Conservation (phyloP, 2,113 vertebrate genomes). For the Sisor rabdophorus region DNA sequence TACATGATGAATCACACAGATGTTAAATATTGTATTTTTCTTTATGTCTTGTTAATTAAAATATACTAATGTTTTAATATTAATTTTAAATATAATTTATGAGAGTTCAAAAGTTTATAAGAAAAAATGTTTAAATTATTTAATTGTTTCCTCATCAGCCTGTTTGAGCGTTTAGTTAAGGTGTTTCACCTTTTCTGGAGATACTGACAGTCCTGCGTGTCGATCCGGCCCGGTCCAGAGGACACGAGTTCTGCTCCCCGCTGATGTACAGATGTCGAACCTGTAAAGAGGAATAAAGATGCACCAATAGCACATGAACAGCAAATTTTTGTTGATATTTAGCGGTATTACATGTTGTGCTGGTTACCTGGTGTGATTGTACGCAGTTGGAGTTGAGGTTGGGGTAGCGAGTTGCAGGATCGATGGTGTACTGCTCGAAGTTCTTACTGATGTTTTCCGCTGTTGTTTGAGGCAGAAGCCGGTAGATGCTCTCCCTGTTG, state of each 20-base stretch:
- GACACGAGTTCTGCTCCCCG: slow-evolving; percentile 69
- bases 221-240: slow-evolving; percentile 69
- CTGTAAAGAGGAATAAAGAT: slow-evolving; percentile 56
- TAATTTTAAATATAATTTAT: too few relatives aligned
- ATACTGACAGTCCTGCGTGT: slow-evolving; percentile 73
- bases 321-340: neutral
- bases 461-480: slow-evolving; percentile 93
- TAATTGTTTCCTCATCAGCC: too few relatives aligned
- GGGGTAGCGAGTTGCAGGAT: slow-evolving; percentile 87
- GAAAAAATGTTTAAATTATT: too few relatives aligned
- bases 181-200: slow-evolving; percentile 74
- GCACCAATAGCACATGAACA: neutral
- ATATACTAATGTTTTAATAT: too few relatives aligned
- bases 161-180: neutral
- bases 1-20: too few relatives aligned
- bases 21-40: too few relatives aligned
- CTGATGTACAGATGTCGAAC: slow-evolving; percentile 84
- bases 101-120: too few relatives aligned
- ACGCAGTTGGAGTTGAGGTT: slow-evolving; percentile 90
- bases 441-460: slow-evolving; percentile 96
- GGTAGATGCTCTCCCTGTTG: slow-evolving; percentile 86
- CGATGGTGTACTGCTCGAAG: slow-evolving; percentile 91
- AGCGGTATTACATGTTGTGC: neutral
- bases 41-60: too few relatives aligned
- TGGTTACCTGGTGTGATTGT: slow-evolving; percentile 78